Base-by-base conservation (phyloP, 2,888 invertebrate genomes). In the Epinotia ramella region DNA sequence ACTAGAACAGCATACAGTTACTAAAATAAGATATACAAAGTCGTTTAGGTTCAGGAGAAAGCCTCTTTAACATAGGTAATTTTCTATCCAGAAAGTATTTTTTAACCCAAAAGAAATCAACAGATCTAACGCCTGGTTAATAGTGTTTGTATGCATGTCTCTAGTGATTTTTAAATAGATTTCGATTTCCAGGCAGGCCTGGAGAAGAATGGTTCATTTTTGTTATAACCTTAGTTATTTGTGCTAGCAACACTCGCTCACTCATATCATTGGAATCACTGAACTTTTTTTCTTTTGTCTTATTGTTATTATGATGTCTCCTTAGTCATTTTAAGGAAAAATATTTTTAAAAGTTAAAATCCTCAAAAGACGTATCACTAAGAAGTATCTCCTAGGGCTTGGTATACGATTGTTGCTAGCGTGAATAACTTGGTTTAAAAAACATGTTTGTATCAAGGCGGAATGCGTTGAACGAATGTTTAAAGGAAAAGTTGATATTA, bases 401-500 rank as follows among this genome's bases (percentile, higher is more conserved):
- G 16, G 49, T 49, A 16, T 4, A 49, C 4, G 4, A 49, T 49
- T 49, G 49, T 53, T 53, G 53, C 53, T n/a, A 53, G 53, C 62
- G 33, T 33, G 9, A 60, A 62, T 62, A 62, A 5, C n/a, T 53
- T 53, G 18, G 18, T 18, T 57, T 20, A 16, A n/a, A 20, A 20
- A 12, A 20, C 57, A 20, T 57, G 63, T 68, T 67, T 68, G 44
- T 68, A 18, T 44, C 49, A 28, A 63, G 40, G 20, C 63, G 33
- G 49, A 33, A 63, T 44, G 63, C 28, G 24, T 46, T 64, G 57
- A 73, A 67, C n/a, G 44, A 75, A 75, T 53, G 75, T 71, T 75
- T 62, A 62, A 68, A 73, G 73, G 73, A 68, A 70, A 46, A 62
- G 49, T 63, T 63, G 69, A 75, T 70, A 75, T 75, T 71, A 71